These are phyloP conservation scores for Lepidurus packardi DNA, from an alignment of 1,140 invertebrate species.

Conservation along the genomic window DNA sequence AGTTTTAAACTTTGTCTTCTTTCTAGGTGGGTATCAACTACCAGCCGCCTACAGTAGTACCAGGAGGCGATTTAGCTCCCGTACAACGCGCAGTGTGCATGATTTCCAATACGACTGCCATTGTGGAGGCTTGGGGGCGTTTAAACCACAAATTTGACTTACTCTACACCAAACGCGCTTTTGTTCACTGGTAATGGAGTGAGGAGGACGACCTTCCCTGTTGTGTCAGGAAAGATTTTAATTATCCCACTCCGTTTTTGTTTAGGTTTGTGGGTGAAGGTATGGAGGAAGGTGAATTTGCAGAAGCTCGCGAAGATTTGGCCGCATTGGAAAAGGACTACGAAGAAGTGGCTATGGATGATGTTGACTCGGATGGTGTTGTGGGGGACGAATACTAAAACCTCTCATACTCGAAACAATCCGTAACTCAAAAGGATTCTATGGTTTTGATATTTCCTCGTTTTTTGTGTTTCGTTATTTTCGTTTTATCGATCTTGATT, in stretches of 20 bases:
- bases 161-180: constrained; percentile 43
- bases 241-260: not conserved
- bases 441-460: not conserved
- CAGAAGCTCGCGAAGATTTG: constrained; percentile 66
- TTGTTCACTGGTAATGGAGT: constrained; percentile 35
- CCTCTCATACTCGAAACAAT: not conserved
- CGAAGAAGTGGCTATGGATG: constrained; percentile 54
- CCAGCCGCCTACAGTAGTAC: constrained; percentile 53
- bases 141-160: constrained; percentile 57
- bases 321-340: constrained; percentile 65
- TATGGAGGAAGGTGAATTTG: constrained; percentile 73
- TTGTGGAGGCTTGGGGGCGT: constrained; percentile 64
- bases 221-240: not conserved
- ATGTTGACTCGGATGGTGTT: constrained; percentile 63
- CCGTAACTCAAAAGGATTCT: not conserved
- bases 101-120: constrained; percentile 61
- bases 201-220: no score
- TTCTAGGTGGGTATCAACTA: constrained; percentile 41
- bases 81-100: constrained; percentile 79
- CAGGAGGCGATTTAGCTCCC: constrained; percentile 67
- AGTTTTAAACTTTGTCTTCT: not conserved
- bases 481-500: not conserved
- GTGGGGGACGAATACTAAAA: constrained; percentile 54
- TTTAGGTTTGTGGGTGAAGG: constrained; percentile 50
- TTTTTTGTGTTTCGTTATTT: not conserved